phyloP scores from a whole-genome alignment of 2,888 invertebrate genomes.

The Phlogophora meticulosa region DNA sequence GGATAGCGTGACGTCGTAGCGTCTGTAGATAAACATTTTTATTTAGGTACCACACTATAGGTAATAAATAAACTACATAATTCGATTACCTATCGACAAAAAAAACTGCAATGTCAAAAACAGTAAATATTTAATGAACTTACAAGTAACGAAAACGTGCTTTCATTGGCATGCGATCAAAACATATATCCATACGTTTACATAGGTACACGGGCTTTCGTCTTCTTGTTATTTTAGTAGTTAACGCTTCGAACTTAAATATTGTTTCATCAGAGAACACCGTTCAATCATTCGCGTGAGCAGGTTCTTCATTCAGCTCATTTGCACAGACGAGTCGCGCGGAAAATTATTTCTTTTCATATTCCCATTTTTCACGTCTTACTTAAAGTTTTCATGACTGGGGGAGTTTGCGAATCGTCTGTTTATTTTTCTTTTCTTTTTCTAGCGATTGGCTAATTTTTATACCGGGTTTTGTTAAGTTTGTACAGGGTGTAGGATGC shows the following conservation, averaged over 20 bases:
- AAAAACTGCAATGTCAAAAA: too few relatives aligned
- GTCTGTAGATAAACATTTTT: too few relatives aligned
- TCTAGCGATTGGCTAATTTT: constrained; percentile 67
- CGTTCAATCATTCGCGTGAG: constrained; percentile 90
- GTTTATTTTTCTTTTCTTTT: constrained; percentile 80
- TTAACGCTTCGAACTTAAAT: constrained; percentile 74
- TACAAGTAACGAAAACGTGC: too few relatives aligned
- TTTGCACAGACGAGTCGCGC: constrained; percentile 90
- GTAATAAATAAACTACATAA: too few relatives aligned
- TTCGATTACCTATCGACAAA: too few relatives aligned
- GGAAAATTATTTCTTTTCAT: constrained; percentile 92
- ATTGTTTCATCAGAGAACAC: constrained; percentile 85
- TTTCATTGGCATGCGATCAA: too few relatives aligned
- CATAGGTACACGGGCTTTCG: too few relatives aligned
- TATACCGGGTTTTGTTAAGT: constrained; percentile 57
- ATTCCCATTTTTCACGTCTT: constrained; percentile 90
- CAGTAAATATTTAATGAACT: too few relatives aligned
- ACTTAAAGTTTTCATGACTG: constrained; percentile 86
- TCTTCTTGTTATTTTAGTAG: too few relatives aligned
- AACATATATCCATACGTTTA: too few relatives aligned
- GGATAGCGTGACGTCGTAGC: too few relatives aligned
- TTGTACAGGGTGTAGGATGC: constrained; percentile 23
- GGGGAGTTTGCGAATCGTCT: constrained; percentile 78
- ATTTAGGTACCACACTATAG: too few relatives aligned
- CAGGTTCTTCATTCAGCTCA: constrained; percentile 89